Base-by-base conservation (phyloP, 2,113 vertebrate genomes). In the Odobenus rosmarus region DNA sequence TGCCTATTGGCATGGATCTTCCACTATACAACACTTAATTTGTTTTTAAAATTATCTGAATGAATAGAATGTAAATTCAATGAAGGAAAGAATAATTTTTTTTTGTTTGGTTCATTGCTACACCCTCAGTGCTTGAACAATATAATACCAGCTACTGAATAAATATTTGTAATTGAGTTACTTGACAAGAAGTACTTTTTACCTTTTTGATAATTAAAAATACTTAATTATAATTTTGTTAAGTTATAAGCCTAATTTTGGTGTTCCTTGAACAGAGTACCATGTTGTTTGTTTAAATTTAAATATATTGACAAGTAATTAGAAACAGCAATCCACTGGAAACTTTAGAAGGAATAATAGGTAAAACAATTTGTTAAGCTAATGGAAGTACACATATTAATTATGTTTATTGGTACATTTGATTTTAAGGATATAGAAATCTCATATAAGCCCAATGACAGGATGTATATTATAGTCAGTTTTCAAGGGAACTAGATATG, bases 151-250 rank as follows among this genome's bases (percentile, higher is more conserved):
- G n/a, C 31, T 91, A 77, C 15, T 64, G 69, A 95, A 91, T 76
- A 81, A 86, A 61, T 90, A 79, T 81, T 59, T 91, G 14, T 77
- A 77, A 46, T 18, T 62, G 61, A 92, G 6, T 81, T 55, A 39
- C 19, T 92, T 84, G 57, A 88, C 5, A 80, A 82, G 13, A 91
- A 36, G 49, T 64, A 26, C 11, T 49, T 88, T 79, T 88, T 90
- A 39, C 28, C 26, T 80, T 36, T 95, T 77, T 76, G 59, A 85
- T n/a, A 91, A 55, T 81, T 69, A 94, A 96, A 93, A 90, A 91
- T 64, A 36, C 2, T 76, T 77, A 67, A 94, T 93, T 93, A 67
- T 61, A 59, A 67, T 80, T 85, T 95, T 74, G 7, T 61, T 90
- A 67, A 92, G 24, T 84, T 74, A 46, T 36, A 88, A 95, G 0